These are phyloP conservation scores for Arrhamphus sclerolepis DNA, from an alignment of 2,797 vertebrate species.

Conservation along the genomic window DNA sequence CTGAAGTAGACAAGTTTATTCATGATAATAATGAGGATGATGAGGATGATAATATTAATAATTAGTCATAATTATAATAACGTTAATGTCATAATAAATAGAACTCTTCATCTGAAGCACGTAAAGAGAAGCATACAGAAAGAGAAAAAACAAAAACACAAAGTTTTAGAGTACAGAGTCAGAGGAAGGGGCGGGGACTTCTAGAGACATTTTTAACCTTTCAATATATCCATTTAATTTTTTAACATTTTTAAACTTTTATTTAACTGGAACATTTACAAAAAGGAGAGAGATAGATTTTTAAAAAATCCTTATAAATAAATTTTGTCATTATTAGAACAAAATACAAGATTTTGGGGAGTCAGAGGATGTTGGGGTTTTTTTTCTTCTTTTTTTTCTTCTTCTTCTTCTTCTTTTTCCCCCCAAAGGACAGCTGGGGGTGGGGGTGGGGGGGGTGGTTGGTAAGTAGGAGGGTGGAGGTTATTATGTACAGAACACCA, in stretches of 20 bases:
- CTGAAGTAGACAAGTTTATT: slow-evolving; percentile 84
- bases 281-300: slow-evolving; percentile 81
- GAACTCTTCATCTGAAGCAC: slow-evolving; percentile 91
- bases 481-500: slow-evolving; percentile 83
- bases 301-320: slow-evolving; percentile 85
- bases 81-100: slow-evolving; percentile 86
- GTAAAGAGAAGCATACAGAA: slow-evolving; percentile 90
- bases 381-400: slow-evolving; percentile 37
- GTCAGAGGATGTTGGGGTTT: slow-evolving; percentile 61
- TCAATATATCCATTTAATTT: slow-evolving; percentile 80
- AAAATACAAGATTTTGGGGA: slow-evolving; percentile 84
- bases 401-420: slow-evolving; percentile 31
- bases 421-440: slow-evolving; percentile 53
- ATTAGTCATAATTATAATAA: slow-evolving; percentile 89
- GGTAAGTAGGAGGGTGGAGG: slow-evolving; percentile 17
- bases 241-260: slow-evolving; percentile 81
- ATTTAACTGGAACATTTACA: slow-evolving; percentile 84
- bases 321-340: slow-evolving; percentile 83
- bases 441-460: slow-evolving; percentile 22
- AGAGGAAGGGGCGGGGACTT: slow-evolving; percentile 70
- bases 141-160: slow-evolving; percentile 85
- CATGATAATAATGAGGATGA: slow-evolving; percentile 82
- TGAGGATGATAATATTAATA: slow-evolving; percentile 81
- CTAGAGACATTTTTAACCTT: slow-evolving; percentile 76
- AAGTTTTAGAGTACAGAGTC: slow-evolving; percentile 81